Evolutionary conservation across 2,888 invertebrate genomes (phyloP).

Genomic region (Tetanocera ferruginea): DNA sequence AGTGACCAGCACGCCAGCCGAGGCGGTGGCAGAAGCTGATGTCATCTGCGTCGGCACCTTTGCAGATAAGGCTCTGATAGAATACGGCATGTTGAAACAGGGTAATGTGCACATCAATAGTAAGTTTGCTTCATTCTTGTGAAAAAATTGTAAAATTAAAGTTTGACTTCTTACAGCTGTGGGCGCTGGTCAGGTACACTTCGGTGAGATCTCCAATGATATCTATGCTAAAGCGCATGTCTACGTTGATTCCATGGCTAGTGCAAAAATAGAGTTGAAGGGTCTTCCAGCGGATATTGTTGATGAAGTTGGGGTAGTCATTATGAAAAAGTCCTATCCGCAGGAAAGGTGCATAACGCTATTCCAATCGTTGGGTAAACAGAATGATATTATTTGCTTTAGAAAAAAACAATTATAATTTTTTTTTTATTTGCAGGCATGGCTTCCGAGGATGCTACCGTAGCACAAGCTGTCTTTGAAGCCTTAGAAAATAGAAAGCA

Average conservation of each 20-base stretch:
- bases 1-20: slow-evolving; percentile 60
- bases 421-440: slow-evolving; percentile 70
- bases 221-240: slow-evolving; percentile 71
- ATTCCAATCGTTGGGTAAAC: slow-evolving; percentile 77
- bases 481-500: slow-evolving; percentile 36
- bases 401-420: neutral
- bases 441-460: slow-evolving; percentile 75
- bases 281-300: slow-evolving; percentile 71
- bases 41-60: slow-evolving; percentile 76
- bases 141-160: neutral
- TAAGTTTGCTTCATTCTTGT: slow-evolving; percentile 54
- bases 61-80: slow-evolving; percentile 71
- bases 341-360: slow-evolving; percentile 69
- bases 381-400: neutral
- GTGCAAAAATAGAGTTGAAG: slow-evolving; percentile 72
- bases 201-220: slow-evolving; percentile 71
- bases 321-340: slow-evolving; percentile 63
- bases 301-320: slow-evolving; percentile 74
- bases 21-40: slow-evolving; percentile 74
- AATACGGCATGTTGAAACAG: slow-evolving; percentile 71
- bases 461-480: slow-evolving; percentile 72
- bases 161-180: slow-evolving; percentile 70
- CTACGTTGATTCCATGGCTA: slow-evolving; percentile 73
- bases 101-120: slow-evolving; percentile 75
- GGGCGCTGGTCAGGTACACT: slow-evolving; percentile 72